A percentile compares a stretch with the other conserved stretches of the same genome.
Conservation (phyloP, 1,140 invertebrate species). For the Latrodectus geometricus region DNA sequence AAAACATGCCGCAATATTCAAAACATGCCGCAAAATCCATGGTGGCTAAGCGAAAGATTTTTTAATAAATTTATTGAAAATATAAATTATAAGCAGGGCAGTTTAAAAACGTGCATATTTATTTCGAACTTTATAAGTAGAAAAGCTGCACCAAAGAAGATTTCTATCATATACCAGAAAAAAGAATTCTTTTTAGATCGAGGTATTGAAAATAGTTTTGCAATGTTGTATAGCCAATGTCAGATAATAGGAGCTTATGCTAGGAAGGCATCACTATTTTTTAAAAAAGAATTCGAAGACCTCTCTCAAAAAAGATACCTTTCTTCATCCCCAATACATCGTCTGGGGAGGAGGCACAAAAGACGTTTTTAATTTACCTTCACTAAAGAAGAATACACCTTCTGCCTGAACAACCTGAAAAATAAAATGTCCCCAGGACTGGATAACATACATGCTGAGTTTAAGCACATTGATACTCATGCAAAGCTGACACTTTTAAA, state of each 20-base stretch:
- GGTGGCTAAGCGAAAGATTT: slow-evolving; percentile 11
- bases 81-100: slow-evolving; percentile 4
- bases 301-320: no score
- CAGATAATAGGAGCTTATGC: slow-evolving; percentile 15
- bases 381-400: not conserved
- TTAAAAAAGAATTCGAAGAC: not conserved
- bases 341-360: not conserved
- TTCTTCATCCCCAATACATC: not conserved
- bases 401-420: not conserved
- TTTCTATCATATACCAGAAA: not conserved
- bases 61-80: not conserved
- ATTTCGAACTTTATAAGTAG: not conserved
- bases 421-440: not conserved
- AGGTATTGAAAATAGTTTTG: slow-evolving; percentile 17
- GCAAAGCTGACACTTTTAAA: slow-evolving; percentile 7
- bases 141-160: not conserved
- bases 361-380: slow-evolving; percentile 4
- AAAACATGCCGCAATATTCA: slow-evolving; percentile 7
- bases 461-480: not conserved
- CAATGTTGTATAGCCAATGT: not conserved
- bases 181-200: not conserved
- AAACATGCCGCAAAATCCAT: not conserved
- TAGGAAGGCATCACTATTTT: not conserved
- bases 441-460: slow-evolving; percentile 7
- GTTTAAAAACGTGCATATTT: slow-evolving; percentile 26